phyloP scores from a whole-genome alignment of 2,113 vertebrate genomes.

The Notarius quadriscutis region DNA sequence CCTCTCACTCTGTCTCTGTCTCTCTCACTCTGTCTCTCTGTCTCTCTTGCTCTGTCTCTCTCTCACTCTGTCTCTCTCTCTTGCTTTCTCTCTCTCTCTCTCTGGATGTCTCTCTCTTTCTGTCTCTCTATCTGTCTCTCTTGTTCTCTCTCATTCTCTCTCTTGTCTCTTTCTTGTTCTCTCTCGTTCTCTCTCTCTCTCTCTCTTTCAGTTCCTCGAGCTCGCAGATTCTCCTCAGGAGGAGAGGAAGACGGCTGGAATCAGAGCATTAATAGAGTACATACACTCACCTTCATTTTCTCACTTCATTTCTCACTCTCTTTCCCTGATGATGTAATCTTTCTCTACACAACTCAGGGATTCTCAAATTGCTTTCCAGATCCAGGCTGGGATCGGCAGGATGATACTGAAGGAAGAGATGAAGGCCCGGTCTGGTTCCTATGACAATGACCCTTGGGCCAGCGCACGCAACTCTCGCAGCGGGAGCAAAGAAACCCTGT shows the following conservation, averaged over 20 bases:
- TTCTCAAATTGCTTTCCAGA: constrained; percentile 65
- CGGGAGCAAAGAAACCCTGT: constrained; percentile 92
- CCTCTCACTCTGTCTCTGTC: too few relatives aligned
- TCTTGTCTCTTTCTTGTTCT: neutral
- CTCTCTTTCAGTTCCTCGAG: constrained; percentile 70
- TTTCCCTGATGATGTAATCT: neutral
- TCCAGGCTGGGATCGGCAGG: constrained; percentile 94
- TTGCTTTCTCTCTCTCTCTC: too few relatives aligned
- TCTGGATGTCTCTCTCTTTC: neutral
- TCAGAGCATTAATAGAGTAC: constrained; percentile 81
- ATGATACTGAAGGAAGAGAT: constrained; percentile 99
- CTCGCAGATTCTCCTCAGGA: constrained; percentile 81
- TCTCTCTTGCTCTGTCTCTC: too few relatives aligned
- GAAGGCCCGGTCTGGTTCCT: constrained; percentile 95
- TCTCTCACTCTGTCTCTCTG: too few relatives aligned
- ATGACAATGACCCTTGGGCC: constrained; percentile 92
- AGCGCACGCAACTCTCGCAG: constrained; percentile 88
- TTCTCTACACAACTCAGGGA: neutral
- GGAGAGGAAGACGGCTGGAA: constrained; percentile 82
- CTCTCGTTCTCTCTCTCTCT: neutral
- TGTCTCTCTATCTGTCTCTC: constrained; percentile 8
- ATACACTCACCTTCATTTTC: constrained; percentile 3
- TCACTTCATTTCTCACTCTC: neutral
- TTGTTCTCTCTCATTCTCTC: neutral
- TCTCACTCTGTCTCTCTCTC: too few relatives aligned